phyloP scores from a whole-genome alignment of 2,797 vertebrate species.

The Lepus townsendii region DNA sequence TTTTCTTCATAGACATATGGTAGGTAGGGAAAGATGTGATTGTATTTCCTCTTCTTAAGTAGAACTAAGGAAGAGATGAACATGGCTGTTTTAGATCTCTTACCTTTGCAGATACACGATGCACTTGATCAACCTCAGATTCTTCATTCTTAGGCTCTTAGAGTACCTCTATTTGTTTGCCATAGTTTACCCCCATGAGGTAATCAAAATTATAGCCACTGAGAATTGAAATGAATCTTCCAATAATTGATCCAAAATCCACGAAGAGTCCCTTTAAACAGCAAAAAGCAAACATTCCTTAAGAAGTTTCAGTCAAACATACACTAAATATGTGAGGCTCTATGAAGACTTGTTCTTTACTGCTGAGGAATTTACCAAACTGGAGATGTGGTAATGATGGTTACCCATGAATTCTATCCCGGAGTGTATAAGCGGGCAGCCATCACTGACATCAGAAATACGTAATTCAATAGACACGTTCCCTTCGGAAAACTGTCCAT shows the following conservation, averaged over 20 bases:
- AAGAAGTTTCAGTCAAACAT: not conserved
- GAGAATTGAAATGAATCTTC: not conserved
- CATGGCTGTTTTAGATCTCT: not conserved
- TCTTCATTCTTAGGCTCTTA: not conserved
- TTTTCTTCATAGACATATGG: not conserved
- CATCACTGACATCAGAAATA: not conserved
- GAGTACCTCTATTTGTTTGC: not conserved
- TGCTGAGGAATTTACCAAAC: not conserved
- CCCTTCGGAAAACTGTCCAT: not conserved
- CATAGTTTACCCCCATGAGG: not conserved
- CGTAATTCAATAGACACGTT: not conserved
- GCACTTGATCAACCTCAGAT: not conserved
- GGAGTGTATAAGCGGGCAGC: not conserved
- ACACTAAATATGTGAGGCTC: accelerated
- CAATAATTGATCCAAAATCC: not conserved
- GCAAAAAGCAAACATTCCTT: not conserved
- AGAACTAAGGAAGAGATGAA: not conserved
- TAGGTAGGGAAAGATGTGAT: not conserved
- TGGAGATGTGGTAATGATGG: not conserved
- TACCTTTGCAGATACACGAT: not conserved
- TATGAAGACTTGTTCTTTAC: not conserved
- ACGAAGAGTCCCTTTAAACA: not conserved
- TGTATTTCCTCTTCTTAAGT: not conserved
- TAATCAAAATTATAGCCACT: not conserved
- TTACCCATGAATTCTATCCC: not conserved